Base-by-base conservation (phyloP, 2,888 invertebrate genomes). In the Ichneumon xanthorius region DNA sequence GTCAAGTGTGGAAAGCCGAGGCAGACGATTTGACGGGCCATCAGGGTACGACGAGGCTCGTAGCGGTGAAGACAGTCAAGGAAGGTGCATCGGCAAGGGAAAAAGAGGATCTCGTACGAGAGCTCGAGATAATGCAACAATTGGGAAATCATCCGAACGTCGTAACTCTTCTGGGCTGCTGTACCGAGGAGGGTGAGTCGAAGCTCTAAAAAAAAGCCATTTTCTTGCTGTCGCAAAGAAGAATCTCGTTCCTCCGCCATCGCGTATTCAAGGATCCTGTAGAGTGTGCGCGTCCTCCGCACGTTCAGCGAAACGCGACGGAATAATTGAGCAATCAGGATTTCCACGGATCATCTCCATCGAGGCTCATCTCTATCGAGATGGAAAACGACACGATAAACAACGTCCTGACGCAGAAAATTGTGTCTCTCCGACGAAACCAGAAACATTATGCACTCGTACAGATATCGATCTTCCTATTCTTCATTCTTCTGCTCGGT, bases 11-110 rank as follows among this genome's bases (percentile, higher is more conserved):
- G 97, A 97, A 97, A 94, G 97, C 97, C 4, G 97, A 97, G 93
- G 97, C 97, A 0, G 97, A 97, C 89, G 97, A 97, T 90, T 94
- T 97, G 80, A 96, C 96, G 68, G 97, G 97, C 0, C 97, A 97
- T 90, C 96, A 96, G 87, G 97, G 97, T 0, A 95, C 97, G 85
- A 97, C 97, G 26, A 95, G 97, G 82, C 95, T 97, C 85, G 98
- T 98, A n/a, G 98, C 98, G 4, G 97, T 98, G 7, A 98, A 98
- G 93, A 97, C 96, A 11, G 96, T 97, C 78, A 97, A 97, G 91
- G 97, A 97, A 88, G 96, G 96, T 55, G 97, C 97, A 7, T 96
- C 97, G 22, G 96, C 96, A 88, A 96, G 96, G 86, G 97, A 97
- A 89, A 97, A 97, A 90, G 96, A 97, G 87, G 97, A 97, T 91